These are phyloP conservation scores for Hydrotaea diabolus DNA, from an alignment of 2,888 invertebrate species.

Conservation along the genomic window DNA sequence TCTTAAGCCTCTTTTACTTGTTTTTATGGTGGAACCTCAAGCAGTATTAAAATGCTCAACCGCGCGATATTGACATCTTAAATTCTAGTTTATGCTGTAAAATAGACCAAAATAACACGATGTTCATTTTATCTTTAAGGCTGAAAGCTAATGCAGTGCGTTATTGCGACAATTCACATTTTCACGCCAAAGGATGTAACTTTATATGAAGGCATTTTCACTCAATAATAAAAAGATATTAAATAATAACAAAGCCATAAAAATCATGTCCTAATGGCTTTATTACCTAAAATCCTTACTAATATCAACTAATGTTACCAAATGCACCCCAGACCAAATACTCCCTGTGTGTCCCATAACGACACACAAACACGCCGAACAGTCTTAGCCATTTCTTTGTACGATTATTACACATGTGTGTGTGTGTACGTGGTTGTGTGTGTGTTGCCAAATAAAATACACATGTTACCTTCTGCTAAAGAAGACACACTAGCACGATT, in stretches of 20 bases:
- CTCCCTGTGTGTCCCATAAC: slow-evolving; percentile 25
- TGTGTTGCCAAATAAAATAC: slow-evolving; percentile 60
- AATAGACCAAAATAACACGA: no score
- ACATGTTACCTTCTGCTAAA: slow-evolving; percentile 58
- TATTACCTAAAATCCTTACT: slow-evolving; percentile 45
- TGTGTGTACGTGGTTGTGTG: no score
- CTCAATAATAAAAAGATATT: slow-evolving; percentile 38
- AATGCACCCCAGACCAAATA: neutral
- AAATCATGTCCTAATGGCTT: slow-evolving; percentile 56
- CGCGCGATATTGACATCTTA: no score
- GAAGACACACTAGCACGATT: neutral
- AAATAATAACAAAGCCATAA: slow-evolving; percentile 51
- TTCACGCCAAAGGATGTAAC: neutral
- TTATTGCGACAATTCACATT: no score
- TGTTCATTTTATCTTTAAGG: no score
- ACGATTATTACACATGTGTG: no score
- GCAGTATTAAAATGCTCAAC: no score
- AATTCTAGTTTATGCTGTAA: no score
- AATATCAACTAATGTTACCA: slow-evolving; percentile 18
- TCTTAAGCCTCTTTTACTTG: no score
- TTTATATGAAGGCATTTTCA: neutral
- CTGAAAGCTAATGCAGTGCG: no score
- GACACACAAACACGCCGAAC: slow-evolving; percentile 2
- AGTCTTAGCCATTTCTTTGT: neutral
- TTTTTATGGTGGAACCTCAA: no score